Evolutionary conservation across 2,113 vertebrate species (phyloP).

Genomic region (Vulpes ferrilata): DNA sequence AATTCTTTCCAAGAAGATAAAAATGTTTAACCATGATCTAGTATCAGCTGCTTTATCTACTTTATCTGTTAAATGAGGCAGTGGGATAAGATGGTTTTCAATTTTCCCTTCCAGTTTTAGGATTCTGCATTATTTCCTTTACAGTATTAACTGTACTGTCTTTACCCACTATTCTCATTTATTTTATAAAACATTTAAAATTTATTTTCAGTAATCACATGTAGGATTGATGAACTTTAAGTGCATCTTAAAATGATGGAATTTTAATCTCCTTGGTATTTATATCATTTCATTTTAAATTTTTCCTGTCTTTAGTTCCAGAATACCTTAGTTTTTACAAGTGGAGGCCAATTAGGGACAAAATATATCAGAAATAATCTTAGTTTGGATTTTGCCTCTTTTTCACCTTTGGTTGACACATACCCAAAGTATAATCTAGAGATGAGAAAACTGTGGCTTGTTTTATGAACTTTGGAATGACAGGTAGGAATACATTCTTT

Average conservation of each 20-base stretch:
- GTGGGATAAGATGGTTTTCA: background rate
- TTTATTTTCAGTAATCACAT: conserved; percentile 27
- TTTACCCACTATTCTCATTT: conserved; percentile 1
- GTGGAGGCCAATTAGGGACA: conserved; percentile 1
- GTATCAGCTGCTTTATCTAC: background rate
- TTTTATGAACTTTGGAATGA: conserved; percentile 43
- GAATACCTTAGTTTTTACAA: conserved; percentile 48
- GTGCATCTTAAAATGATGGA: background rate
- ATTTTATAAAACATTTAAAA: conserved; percentile 48
- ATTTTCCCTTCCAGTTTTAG: conserved; percentile 10
- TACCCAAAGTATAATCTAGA: conserved; percentile 1
- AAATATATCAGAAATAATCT: conserved; percentile 16
- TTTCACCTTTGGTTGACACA: conserved; percentile 44
- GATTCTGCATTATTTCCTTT: conserved; percentile 2
- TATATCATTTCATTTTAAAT: conserved; percentile 35
- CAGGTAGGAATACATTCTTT: conserved; percentile 55
- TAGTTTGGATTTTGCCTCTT: conserved; percentile 36
- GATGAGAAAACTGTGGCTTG: background rate
- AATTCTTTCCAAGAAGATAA: conserved; percentile 1
- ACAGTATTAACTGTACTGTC: background rate
- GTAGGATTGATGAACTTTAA: background rate
- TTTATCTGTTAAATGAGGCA: conserved; percentile 21
- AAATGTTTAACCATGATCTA: background rate
- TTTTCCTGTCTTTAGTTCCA: background rate
- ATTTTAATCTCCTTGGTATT: conserved; percentile 27